A percentile compares a stretch with the other conserved stretches of the same genome.
phyloP scores from a whole-genome alignment of 1,140 invertebrate species.

The Plutomurus gul region DNA sequence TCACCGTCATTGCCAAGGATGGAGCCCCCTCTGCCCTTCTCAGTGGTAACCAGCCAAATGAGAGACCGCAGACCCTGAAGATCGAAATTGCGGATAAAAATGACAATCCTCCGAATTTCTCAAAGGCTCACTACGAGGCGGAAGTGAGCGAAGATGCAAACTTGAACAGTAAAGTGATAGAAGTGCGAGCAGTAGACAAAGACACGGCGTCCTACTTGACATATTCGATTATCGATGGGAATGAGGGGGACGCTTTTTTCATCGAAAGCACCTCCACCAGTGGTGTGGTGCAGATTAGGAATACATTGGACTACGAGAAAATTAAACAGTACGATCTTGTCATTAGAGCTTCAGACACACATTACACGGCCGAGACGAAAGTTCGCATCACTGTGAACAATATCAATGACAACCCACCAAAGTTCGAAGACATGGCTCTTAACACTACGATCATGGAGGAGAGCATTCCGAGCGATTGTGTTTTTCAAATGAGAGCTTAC shows the following conservation, averaged over 20 bases:
- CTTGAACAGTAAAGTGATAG: constrained; percentile 75
- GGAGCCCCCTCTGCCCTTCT: constrained; percentile 79
- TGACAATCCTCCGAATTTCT: constrained; percentile 68
- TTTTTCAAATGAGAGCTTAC: constrained; percentile 71
- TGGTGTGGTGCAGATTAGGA: constrained; percentile 77
- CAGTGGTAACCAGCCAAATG: constrained; percentile 54
- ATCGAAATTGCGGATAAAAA: constrained; percentile 90
- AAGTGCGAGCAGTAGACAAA: constrained; percentile 77
- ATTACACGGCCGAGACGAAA: constrained; percentile 72
- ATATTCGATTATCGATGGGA: constrained; percentile 78
- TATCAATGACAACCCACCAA: constrained; percentile 79
- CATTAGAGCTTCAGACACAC: constrained; percentile 76
- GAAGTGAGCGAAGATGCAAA: constrained; percentile 82
- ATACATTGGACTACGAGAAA: constrained; percentile 80
- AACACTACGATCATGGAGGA: constrained; percentile 75
- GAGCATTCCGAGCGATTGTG: constrained; percentile 66
- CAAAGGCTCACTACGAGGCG: constrained; percentile 67
- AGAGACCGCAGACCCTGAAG: constrained; percentile 72
- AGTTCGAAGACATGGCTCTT: constrained; percentile 69
- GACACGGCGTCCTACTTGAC: constrained; percentile 76
- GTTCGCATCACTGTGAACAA: constrained; percentile 79
- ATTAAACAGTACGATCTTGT: constrained; percentile 76
- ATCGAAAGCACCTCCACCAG: constrained; percentile 71
- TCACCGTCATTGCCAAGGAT: constrained; percentile 82
- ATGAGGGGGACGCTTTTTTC: constrained; percentile 74